Conservation (phyloP, 2,888 invertebrate species). For the Drosophila kuntzei region DNA sequence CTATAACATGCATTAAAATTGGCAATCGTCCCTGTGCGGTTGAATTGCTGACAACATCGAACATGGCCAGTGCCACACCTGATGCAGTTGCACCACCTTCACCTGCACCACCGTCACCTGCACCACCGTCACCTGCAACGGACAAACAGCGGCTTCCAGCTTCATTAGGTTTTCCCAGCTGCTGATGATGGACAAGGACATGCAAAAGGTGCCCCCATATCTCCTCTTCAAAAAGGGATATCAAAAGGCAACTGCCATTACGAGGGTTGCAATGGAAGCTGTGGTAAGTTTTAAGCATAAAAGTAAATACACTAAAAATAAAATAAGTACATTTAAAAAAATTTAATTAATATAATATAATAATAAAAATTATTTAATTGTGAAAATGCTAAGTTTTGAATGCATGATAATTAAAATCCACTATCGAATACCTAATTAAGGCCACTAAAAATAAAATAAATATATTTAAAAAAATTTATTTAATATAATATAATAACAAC, state of each 20-base stretch:
- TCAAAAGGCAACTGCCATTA: conserved; percentile 39
- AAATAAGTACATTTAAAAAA: background rate
- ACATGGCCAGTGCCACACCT: conserved; percentile 50
- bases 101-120: background rate
- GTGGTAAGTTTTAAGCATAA: conserved; percentile 23
- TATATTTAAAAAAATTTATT: no score
- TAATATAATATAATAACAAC: no score
- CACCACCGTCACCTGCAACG: conserved; percentile 26
- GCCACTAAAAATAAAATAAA: no score
- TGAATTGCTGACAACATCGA: conserved; percentile 68
- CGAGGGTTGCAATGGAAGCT: conserved; percentile 30
- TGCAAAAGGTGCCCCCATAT: conserved; percentile 22
- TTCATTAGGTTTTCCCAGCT: conserved; percentile 50
- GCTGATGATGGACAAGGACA: conserved; percentile 36
- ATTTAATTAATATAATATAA: no score
- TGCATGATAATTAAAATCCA: no score
- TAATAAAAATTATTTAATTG: no score
- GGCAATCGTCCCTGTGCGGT: conserved; percentile 76
- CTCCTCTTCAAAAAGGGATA: conserved; percentile 10
- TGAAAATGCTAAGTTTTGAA: no score
- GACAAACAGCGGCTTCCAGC: conserved; percentile 40
- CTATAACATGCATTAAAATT: conserved; percentile 68
- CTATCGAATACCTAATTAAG: no score
- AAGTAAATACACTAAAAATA: conserved; percentile 13
- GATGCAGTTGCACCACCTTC: conserved; percentile 27